Conservation (phyloP, 2,888 invertebrate species). For the Andrena hattorfiana region DNA sequence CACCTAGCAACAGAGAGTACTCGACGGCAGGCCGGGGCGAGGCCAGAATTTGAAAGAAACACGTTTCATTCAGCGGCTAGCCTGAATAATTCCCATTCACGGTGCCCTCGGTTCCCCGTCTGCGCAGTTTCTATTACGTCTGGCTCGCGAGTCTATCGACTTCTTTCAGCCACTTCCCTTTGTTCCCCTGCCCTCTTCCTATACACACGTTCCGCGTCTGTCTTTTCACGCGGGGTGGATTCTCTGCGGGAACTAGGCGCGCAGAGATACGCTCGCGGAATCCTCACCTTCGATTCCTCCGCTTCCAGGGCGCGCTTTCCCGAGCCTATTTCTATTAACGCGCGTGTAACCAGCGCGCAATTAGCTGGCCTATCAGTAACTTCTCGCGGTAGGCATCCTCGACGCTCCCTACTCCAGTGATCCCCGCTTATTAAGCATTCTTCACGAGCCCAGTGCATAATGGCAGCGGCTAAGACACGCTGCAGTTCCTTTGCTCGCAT, state of each 20-base stretch:
- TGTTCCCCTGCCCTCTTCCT: slow-evolving; percentile 42
- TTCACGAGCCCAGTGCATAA: not conserved
- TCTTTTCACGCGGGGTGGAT: slow-evolving; percentile 20
- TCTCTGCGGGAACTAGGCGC: slow-evolving; percentile 12
- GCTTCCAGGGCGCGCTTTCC: not conserved
- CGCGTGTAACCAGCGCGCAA: too few species aligned
- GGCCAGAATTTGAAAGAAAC: slow-evolving; percentile 64
- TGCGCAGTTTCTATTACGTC: slow-evolving; percentile 51
- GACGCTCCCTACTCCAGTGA: not conserved
- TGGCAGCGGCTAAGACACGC: not conserved
- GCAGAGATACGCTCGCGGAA: not conserved
- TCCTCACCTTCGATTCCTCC: slow-evolving; percentile 10
- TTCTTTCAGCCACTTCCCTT: slow-evolving; percentile 59
- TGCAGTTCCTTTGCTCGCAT: slow-evolving; percentile 30
- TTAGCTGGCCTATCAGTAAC: not conserved
- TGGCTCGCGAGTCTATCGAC: slow-evolving; percentile 39
- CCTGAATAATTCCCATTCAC: slow-evolving; percentile 69
- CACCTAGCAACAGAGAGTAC: slow-evolving; percentile 42
- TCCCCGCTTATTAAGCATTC: slow-evolving; percentile 27
- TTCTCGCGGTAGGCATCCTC: not conserved
- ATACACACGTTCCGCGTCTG: slow-evolving; percentile 9
- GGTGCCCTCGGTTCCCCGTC: slow-evolving; percentile 47
- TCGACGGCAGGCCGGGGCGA: slow-evolving; percentile 22
- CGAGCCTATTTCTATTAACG: not conserved
- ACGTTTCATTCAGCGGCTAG: slow-evolving; percentile 66